Percentiles rank a stretch among this genome's conserved stretches.
These are phyloP conservation scores for Xerus rutilus DNA, from an alignment of 2,797 vertebrate species.

Conservation along the genomic window DNA sequence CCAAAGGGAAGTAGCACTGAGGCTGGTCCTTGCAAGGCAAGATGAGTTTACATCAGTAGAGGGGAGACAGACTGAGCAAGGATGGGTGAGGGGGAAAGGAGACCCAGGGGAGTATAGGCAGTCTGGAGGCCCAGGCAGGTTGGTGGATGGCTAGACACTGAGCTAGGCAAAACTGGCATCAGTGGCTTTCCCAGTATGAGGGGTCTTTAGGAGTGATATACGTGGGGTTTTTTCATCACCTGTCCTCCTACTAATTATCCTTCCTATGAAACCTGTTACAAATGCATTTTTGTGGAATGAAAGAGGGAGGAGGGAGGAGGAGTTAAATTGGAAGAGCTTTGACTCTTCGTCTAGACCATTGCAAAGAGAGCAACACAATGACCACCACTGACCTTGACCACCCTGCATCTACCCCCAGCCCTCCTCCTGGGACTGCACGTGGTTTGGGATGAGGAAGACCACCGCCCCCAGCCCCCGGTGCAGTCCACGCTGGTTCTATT, in stretches of 20 bases:
- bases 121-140: background rate
- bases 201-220: background rate
- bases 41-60: background rate
- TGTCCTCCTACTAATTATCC: background rate
- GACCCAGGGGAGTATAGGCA: background rate
- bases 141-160: background rate
- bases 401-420: background rate
- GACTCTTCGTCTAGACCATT: background rate
- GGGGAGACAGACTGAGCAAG: background rate
- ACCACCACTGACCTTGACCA: accelerated
- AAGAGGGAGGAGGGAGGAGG: background rate
- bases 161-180: background rate
- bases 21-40: background rate
- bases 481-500: background rate
- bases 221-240: background rate
- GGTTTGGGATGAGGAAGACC: background rate
- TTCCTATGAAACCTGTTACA: background rate
- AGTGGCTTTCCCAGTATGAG: background rate
- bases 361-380: background rate
- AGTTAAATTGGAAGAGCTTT: background rate
- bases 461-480: background rate
- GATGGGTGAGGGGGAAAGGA: background rate
- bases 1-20: background rate
- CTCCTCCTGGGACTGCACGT: background rate
- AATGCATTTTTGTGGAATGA: background rate